These are phyloP conservation scores for Hylaea fasciaria DNA, from an alignment of 2,888 invertebrate species.

Conservation along the genomic window DNA sequence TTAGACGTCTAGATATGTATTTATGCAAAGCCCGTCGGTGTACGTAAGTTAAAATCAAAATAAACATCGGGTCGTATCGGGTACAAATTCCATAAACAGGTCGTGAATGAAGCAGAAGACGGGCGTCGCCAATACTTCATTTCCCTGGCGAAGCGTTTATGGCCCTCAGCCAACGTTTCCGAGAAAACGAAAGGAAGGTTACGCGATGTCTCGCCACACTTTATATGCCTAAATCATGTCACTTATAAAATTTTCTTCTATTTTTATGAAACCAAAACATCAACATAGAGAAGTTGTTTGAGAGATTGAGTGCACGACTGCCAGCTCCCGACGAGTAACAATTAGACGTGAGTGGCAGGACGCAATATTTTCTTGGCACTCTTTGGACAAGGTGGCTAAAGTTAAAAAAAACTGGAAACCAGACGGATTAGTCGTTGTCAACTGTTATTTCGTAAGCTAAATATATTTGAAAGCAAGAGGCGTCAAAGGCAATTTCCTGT, in stretches of 20 bases:
- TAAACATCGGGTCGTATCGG: conserved; percentile 63
- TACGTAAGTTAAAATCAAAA: conserved; percentile 63
- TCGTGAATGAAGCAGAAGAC: conserved; percentile 71
- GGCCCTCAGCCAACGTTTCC: conserved; percentile 78
- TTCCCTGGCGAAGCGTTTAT: conserved; percentile 72
- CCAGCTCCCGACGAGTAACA: conserved; percentile 48
- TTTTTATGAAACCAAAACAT: conserved; percentile 49
- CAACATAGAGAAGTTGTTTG: conserved; percentile 50
- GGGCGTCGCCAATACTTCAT: conserved; percentile 77
- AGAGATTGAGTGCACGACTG: conserved; percentile 47
- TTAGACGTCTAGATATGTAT: conserved; percentile 41
- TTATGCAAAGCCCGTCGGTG: conserved; percentile 52
- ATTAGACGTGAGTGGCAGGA: conserved; percentile 56
- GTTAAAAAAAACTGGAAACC: conserved; percentile 25
- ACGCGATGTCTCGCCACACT: conserved; percentile 81
- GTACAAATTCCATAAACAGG: conserved; percentile 77
- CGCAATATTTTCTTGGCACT: conserved; percentile 61
- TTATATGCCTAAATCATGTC: conserved; percentile 81
- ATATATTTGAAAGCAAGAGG: not conserved
- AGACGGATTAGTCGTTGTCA: conserved; percentile 27
- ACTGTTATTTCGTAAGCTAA: not conserved
- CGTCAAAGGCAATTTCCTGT: not conserved
- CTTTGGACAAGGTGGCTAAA: conserved; percentile 31
- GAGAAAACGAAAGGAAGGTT: conserved; percentile 82
- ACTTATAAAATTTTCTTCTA: conserved; percentile 69